phyloP scores from a whole-genome alignment of 2,113 vertebrate genomes.

The Geococcyx californianus region DNA sequence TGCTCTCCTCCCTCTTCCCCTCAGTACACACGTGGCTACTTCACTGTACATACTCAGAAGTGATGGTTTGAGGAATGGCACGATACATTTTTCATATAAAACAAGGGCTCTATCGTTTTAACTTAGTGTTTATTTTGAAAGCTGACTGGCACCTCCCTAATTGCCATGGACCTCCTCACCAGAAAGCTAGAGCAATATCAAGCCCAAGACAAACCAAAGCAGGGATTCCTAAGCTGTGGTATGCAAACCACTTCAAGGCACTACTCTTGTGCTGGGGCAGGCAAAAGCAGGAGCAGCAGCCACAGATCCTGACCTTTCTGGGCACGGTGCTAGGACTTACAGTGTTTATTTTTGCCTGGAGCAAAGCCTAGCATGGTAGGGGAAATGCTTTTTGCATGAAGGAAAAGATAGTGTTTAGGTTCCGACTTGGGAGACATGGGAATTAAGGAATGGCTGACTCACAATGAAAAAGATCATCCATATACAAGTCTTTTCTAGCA shows the following conservation, averaged over 20 bases:
- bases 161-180: not conserved
- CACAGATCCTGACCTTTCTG: slow-evolving; percentile 14
- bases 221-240: not conserved
- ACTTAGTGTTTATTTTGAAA: not conserved
- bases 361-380: not conserved
- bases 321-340: not conserved
- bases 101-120: not conserved
- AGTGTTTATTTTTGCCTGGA: slow-evolving; percentile 48
- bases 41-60: not conserved
- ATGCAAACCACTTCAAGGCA: slow-evolving; percentile 24
- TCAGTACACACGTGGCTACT: accelerated
- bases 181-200: not conserved
- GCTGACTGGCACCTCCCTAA: not conserved
- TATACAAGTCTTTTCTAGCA: not conserved
- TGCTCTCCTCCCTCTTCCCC: not conserved
- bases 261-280: not conserved
- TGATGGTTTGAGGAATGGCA: not conserved
- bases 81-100: not conserved
- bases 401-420: slow-evolving; percentile 15
- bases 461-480: not conserved
- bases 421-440: not conserved
- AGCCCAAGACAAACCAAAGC: not conserved
- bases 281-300: not conserved
- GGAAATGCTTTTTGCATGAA: not conserved
- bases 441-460: slow-evolving; percentile 41